Evolutionary conservation across 1,140 invertebrate species (phyloP).

Genomic region (Drosophila equinoxialis): DNA sequence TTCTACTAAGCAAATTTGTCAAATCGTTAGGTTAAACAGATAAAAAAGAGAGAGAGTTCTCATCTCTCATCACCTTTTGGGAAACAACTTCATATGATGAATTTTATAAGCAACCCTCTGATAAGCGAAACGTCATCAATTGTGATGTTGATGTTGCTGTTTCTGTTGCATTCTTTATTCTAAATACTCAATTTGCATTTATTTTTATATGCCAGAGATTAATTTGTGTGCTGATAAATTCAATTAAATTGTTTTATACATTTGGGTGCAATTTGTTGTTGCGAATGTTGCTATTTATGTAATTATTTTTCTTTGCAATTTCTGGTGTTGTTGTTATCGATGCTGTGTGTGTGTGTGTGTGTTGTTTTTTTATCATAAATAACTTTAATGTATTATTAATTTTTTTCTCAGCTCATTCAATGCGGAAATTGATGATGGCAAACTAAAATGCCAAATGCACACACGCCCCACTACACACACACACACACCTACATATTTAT

Average conservation of each 20-base stretch:
- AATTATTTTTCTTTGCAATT: constrained; percentile 11
- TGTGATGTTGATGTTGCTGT: constrained; percentile 37
- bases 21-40: no score
- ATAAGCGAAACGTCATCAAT: constrained; percentile 58
- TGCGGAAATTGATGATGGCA: constrained; percentile 59
- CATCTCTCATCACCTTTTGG: no score
- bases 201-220: constrained; percentile 62
- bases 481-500: constrained; percentile 26
- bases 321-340: constrained; percentile 19
- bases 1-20: no score
- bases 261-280: constrained; percentile 54
- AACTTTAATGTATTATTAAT: constrained; percentile 77
- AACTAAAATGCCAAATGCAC: constrained; percentile 40
- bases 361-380: constrained; percentile 29
- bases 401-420: constrained; percentile 57
- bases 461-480: not conserved
- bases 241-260: constrained; percentile 74
- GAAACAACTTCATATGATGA: not conserved
- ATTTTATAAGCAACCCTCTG: not conserved
- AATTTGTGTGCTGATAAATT: constrained; percentile 75
- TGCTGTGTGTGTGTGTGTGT: constrained; percentile 12
- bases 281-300: constrained; percentile 16
- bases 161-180: constrained; percentile 56
- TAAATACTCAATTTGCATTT: constrained; percentile 79
- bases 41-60: no score